phyloP scores from a whole-genome alignment of 2,888 invertebrate genomes.

The Cantharis rustica region DNA sequence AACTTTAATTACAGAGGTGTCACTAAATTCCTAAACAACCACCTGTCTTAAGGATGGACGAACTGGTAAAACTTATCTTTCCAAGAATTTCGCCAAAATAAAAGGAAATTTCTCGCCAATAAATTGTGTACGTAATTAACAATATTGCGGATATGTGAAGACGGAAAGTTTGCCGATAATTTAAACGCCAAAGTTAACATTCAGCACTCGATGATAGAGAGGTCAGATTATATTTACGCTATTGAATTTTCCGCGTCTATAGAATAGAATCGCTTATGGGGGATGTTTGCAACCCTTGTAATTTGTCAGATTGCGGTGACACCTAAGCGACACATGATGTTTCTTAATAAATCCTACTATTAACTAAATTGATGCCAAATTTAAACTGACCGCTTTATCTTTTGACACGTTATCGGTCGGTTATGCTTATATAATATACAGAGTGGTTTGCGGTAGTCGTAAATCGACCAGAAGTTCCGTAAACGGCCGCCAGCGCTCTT shows the following conservation, averaged over 20 bases:
- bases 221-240: not conserved
- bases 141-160: not conserved
- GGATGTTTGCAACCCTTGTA: not conserved
- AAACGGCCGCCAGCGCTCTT: not conserved
- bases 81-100: not conserved
- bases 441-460: not conserved
- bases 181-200: not conserved
- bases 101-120: not conserved
- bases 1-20: slow-evolving; percentile 46
- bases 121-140: not conserved
- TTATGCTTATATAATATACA: not conserved
- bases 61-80: not conserved
- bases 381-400: not conserved
- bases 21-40: slow-evolving; percentile 45
- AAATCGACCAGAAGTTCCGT: not conserved
- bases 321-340: not conserved
- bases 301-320: not conserved
- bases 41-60: slow-evolving; percentile 34
- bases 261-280: not conserved
- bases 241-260: not conserved
- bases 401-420: not conserved
- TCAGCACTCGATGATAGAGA: not conserved
- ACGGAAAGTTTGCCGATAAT: not conserved
- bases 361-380: not conserved
- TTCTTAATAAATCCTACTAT: not conserved